These are phyloP conservation scores for Dasysyrphus tricinctus DNA, from an alignment of 2,888 invertebrate species.

Conservation along the genomic window DNA sequence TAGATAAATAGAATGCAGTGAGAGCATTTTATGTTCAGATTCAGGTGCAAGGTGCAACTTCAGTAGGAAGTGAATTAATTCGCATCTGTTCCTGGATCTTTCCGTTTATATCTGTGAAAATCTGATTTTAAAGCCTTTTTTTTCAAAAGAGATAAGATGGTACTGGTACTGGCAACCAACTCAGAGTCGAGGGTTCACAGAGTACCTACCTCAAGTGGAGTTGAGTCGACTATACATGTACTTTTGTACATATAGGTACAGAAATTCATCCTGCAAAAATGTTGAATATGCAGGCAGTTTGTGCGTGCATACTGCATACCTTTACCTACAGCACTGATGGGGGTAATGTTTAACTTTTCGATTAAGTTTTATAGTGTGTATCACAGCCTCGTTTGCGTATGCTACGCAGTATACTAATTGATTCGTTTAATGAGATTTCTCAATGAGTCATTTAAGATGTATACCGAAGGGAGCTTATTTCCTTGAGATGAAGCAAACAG, in stretches of 20 bases:
- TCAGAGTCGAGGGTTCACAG: conserved; percentile 15
- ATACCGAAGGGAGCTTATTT: conserved; percentile 39
- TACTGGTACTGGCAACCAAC: background rate
- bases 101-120: background rate
- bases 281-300: conserved; percentile 6
- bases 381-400: conserved; percentile 7
- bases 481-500: conserved; percentile 11
- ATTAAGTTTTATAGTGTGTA: conserved; percentile 44
- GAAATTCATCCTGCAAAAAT: background rate
- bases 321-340: background rate
- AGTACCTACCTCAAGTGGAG: conserved; percentile 7
- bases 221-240: background rate
- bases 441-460: conserved; percentile 31
- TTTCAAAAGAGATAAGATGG: background rate
- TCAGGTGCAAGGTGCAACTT: conserved; percentile 26
- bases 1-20: background rate
- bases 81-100: conserved; percentile 5
- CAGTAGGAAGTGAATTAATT: conserved; percentile 54
- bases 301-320: conserved; percentile 1
- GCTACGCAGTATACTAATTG: conserved; percentile 57
- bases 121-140: conserved; percentile 1
- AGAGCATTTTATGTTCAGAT: conserved; percentile 2
- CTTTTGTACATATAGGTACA: background rate
- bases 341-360: conserved; percentile 53
- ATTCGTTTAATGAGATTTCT: conserved; percentile 68